Evolutionary conservation across 1,140 invertebrate species (phyloP), one percentile per base, ranked within the genome.

Genomic region (Saccostrea glomerata): DNA sequence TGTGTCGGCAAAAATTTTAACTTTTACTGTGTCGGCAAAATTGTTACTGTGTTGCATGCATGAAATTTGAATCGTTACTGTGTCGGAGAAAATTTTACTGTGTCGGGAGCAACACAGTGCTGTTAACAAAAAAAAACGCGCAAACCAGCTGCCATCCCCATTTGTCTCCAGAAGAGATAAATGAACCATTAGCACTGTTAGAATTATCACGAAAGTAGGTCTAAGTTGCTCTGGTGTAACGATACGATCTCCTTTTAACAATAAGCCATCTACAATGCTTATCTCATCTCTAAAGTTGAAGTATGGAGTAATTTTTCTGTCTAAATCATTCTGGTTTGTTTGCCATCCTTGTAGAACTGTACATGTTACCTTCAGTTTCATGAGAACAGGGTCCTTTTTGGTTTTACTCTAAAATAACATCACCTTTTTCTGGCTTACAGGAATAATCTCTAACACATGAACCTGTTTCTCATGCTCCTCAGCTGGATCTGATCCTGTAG

Each of bases 321-420:
- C 82, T n/a, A 84, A 36, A n/a, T 77, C 70, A 12, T n/a, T 30
- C 25, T 77, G 9, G 70, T 77, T 77, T 30, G 25, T 23, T n/a
- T 13, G 36, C 82, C 82, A 84, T 84, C 82, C 82, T 7, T 84
- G 15, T 36, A 84, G 30, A 17, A 84, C 82, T 11, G 82, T 84
- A 20, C 40, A 11, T 12, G 9, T 30, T 20, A 84, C 13, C 40
- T 84, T 84, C 17, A 54, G n/a, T n/a, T n/a, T n/a, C n/a, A n/a
- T n/a, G n/a, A n/a, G n/a, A n/a, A n/a, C n/a, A n/a, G n/a, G n/a
- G n/a, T n/a, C n/a, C n/a, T n/a, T n/a, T n/a, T n/a, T n/a, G n/a
- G n/a, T n/a, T n/a, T n/a, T n/a, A n/a, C n/a, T n/a, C n/a, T n/a
- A n/a, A n/a, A n/a, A n/a, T 36, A 40, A 36, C n/a, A 11, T 84